Conservation (phyloP, 2,888 invertebrate species). For the Belgica antarctica region DNA sequence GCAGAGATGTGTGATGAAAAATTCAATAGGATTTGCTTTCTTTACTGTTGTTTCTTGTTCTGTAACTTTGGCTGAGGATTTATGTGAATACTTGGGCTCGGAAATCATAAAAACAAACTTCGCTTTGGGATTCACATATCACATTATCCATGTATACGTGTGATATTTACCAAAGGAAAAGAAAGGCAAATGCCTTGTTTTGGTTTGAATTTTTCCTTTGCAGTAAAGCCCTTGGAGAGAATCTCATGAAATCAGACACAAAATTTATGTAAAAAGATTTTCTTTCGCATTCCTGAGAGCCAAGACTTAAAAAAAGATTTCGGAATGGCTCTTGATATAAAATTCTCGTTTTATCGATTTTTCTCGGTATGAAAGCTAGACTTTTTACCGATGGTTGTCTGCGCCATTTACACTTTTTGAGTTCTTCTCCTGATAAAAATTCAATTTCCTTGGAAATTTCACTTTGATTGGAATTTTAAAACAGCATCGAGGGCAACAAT, state of each 20-base stretch:
- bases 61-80: slow-evolving; percentile 35
- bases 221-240: background rate
- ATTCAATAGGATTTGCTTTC: slow-evolving; percentile 43
- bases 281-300: slow-evolving; percentile 24
- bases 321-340: slow-evolving; percentile 13
- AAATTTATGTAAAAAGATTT: slow-evolving; percentile 42
- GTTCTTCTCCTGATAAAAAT: background rate
- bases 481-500: background rate
- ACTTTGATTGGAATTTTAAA: slow-evolving; percentile 22
- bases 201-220: slow-evolving; percentile 29
- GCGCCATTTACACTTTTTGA: slow-evolving; percentile 20
- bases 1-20: slow-evolving; percentile 35
- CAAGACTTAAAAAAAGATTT: slow-evolving; percentile 17
- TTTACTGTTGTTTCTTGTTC: background rate
- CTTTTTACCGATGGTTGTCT: slow-evolving; percentile 40
- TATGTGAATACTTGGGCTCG: slow-evolving; percentile 34
- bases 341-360: slow-evolving; percentile 41
- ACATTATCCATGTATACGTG: slow-evolving; percentile 43
- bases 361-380: slow-evolving; percentile 23
- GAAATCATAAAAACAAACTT: slow-evolving; percentile 42
- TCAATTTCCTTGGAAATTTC: slow-evolving; percentile 5
- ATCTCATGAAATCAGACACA: slow-evolving; percentile 38
- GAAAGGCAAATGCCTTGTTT: slow-evolving; percentile 18
- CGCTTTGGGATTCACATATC: slow-evolving; percentile 42
- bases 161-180: slow-evolving; percentile 26